Base-by-base conservation (phyloP, 2,113 vertebrate species). In the Hippolais icterina region DNA sequence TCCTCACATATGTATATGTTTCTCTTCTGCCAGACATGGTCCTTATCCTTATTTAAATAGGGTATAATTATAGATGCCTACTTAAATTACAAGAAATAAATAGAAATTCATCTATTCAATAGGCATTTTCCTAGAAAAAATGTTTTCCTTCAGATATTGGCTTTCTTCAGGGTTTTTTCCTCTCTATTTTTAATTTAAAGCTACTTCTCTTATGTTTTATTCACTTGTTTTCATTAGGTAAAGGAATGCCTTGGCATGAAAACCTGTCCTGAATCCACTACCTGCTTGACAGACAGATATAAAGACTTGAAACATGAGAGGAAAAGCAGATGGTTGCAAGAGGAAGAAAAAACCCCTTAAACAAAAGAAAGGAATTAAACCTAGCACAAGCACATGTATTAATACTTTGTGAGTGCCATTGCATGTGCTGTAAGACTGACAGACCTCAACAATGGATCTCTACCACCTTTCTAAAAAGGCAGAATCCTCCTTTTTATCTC, bases 181-280 rank as follows among this genome's bases (percentile, higher is more conserved):
- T 95, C 88, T 92, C 87, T 87, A 90, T 94, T 97, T 98, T 97
- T 97, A 96, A 97, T 97, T 96, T 97, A 81, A 94, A 97, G 75
- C 50, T 89, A 91, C 79, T 94, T 90, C 82, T 95, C 95, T 96
- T 96, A 96, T 97, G 96, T 97, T 97, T 97, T 97, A 94, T 96
- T 97, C 96, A 95, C 96, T 95, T 87, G 90, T 96, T 97, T 97
- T 97, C 92, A 92, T 96, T 96, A 93, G 96, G 94, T 97, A 96
- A 98, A 97, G 89, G 94, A 97, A 97, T 93, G 95, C 81, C 91
- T 96, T 94, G 93, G 88, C 91, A 97, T 95, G 93, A 96, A 93
- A 97, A 91, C 65, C 95, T 96, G 93, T 97, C 92, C 93, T 97
- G 95, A 94, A 96, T 96, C 92, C 89, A 89, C 80, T 54, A 54